Base-by-base conservation (phyloP, 92 coral and sea anemone species). In the Desmophyllum pertusum region DNA sequence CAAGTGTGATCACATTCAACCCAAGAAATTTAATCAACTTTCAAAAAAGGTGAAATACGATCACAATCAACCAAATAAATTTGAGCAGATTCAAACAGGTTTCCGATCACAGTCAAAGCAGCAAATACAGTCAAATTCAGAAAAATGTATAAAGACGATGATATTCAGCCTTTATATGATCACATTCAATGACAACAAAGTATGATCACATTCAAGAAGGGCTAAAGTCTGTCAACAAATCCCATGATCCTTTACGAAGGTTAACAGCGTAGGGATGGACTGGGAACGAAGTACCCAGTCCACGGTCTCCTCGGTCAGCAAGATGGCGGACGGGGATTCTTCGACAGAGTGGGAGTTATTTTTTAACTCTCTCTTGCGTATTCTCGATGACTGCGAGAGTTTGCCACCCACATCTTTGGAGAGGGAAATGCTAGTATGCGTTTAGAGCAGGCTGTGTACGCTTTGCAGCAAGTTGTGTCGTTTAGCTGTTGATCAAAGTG, bases 161-260 rank as follows among this genome's bases (percentile, higher is more conserved):
- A n/a, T n/a, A n/a, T n/a, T n/a, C n/a, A n/a, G n/a, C n/a, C n/a
- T n/a, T n/a, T n/a, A n/a, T n/a, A n/a, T n/a, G n/a, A n/a, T n/a
- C n/a, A n/a, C n/a, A n/a, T n/a, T n/a, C n/a, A n/a, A n/a, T n/a
- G n/a, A n/a, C n/a, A n/a, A n/a, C n/a, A n/a, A n/a, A n/a, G n/a
- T n/a, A n/a, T n/a, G 14, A 46, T 46, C 52, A 46, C 52, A 46
- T 46, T 46, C 52, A 46, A 77, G 48, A 55, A 53, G 81, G 50
- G 81, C 21, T 30, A 61, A 77, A 55, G 14, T 77, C 69, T 64
- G 33, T 77, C 69, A 53, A 61, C 69, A 77, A 77, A 77, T 77
- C 70, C 70, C 70, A 57, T 35, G 81, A 36, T 27, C 45, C 81
- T 55, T 40, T 77, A 41, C 70, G 38, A 27, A 41, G 81, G 33